Evolutionary conservation across 2,797 vertebrate genomes (phyloP).

Genomic region (Squalus acanthias): DNA sequence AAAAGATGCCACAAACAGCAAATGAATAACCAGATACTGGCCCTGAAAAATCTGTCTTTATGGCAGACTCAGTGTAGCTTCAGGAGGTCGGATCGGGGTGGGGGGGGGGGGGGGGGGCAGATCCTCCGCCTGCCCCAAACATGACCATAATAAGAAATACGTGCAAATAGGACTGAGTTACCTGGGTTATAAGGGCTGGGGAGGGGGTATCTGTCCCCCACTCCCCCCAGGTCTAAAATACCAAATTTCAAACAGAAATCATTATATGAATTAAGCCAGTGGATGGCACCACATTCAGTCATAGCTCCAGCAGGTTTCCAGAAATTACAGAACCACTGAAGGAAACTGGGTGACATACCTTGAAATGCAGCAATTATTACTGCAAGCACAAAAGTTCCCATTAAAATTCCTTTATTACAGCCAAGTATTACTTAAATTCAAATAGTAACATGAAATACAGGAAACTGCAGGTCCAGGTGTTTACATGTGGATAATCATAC

Average conservation of each 20-base stretch:
- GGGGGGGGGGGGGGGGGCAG: not conserved
- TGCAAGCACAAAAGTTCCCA: not conserved
- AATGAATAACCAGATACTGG: too few relatives aligned
- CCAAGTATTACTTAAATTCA: not conserved
- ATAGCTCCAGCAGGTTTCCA: not conserved
- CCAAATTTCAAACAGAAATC: not conserved
- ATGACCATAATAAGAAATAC: too few relatives aligned
- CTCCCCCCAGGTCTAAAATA: not conserved
- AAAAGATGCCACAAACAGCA: too few relatives aligned
- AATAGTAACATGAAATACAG: not conserved
- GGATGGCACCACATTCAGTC: not conserved
- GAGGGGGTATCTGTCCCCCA: not conserved
- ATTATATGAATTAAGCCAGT: not conserved
- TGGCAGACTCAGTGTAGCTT: too few relatives aligned
- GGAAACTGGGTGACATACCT: not conserved
- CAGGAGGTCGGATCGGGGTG: not conserved
- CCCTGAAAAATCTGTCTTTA: too few relatives aligned
- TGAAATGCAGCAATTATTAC: not conserved
- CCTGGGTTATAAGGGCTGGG: too few relatives aligned
- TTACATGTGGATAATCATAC: not conserved
- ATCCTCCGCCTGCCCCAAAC: not conserved
- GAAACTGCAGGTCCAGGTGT: not conserved
- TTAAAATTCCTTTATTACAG: constrained; percentile 6
- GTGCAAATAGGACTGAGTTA: too few relatives aligned
- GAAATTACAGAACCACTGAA: not conserved